These are phyloP conservation scores for Scaeva pyrastri DNA, from an alignment of 2,888 invertebrate species.

Conservation along the genomic window DNA sequence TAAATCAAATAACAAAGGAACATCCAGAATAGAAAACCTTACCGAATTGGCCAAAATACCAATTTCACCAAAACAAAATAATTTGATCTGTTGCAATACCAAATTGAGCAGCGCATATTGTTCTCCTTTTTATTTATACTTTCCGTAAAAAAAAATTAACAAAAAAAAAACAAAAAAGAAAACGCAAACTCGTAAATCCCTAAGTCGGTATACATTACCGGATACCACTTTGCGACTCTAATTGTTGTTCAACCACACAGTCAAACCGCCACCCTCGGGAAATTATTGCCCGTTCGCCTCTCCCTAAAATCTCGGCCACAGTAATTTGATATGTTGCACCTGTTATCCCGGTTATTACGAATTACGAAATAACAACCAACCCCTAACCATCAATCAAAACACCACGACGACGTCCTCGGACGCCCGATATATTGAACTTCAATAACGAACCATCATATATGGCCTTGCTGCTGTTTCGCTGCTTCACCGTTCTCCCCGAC, in stretches of 20 bases:
- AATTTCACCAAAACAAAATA: conserved; percentile 49
- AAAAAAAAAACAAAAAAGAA: neutral
- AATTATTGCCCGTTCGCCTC: conserved; percentile 68
- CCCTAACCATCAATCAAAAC: conserved; percentile 71
- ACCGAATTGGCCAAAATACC: neutral
- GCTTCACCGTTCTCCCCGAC: conserved; percentile 1
- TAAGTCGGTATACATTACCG: conserved; percentile 57
- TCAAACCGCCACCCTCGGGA: conserved; percentile 69
- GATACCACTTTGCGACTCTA: conserved; percentile 76
- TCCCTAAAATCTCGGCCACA: conserved; percentile 25
- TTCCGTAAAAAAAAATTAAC: neutral
- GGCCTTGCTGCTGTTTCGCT: neutral
- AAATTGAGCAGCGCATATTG: conserved; percentile 49
- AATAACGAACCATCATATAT: neutral
- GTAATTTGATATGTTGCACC: conserved; percentile 74
- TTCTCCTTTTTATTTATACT: conserved; percentile 21
- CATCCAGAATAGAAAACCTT: neutral
- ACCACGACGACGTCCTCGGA: conserved; percentile 33
- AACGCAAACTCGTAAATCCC: conserved; percentile 23
- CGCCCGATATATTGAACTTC: conserved; percentile 15
- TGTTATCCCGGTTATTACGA: conserved; percentile 74
- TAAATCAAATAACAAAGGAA: neutral
- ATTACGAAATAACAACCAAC: conserved; percentile 63
- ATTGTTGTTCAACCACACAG: conserved; percentile 74
- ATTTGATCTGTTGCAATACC: conserved; percentile 68